phyloP scores from a whole-genome alignment of 2,888 invertebrate species.

The Orchesella flavescens region DNA sequence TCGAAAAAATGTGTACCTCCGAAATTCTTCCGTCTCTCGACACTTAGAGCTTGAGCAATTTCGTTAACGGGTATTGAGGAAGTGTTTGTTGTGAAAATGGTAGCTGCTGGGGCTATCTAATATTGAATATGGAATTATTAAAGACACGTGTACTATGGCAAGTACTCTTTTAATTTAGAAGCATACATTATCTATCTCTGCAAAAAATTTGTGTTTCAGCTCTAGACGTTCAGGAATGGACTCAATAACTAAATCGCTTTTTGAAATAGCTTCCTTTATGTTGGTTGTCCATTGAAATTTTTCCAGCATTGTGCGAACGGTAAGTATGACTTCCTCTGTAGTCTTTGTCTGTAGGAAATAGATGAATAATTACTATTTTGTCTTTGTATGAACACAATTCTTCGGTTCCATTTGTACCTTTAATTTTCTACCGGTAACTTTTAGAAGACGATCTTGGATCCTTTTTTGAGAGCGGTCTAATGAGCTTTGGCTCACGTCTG shows the following conservation, averaged over 20 bases:
- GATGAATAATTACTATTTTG: background rate
- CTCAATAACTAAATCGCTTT: slow-evolving; percentile 77
- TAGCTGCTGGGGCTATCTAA: slow-evolving; percentile 73
- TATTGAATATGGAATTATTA: slow-evolving; percentile 6
- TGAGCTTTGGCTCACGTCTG: slow-evolving; percentile 76
- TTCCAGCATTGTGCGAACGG: slow-evolving; percentile 73
- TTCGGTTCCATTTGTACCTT: too few species aligned
- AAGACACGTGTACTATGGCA: background rate
- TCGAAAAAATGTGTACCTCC: slow-evolving; percentile 79
- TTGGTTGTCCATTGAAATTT: slow-evolving; percentile 74
- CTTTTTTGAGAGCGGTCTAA: slow-evolving; percentile 75
- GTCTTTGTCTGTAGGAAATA: slow-evolving; percentile 26
- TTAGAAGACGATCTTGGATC: slow-evolving; percentile 75
- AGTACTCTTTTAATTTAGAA: too few species aligned
- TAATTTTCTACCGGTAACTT: slow-evolving; percentile 76
- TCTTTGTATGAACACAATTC: too few species aligned
- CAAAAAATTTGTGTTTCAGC: slow-evolving; percentile 76
- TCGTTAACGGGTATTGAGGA: slow-evolving; percentile 77
- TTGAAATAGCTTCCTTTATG: slow-evolving; percentile 74
- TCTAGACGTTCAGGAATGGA: slow-evolving; percentile 78
- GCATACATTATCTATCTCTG: slow-evolving; percentile 75
- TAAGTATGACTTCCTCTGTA: slow-evolving; percentile 74
- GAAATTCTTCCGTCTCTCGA: slow-evolving; percentile 75
- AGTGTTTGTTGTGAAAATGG: slow-evolving; percentile 78
- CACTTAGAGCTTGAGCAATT: slow-evolving; percentile 75